phyloP scores from a whole-genome alignment of 2,888 invertebrate genomes.

The Dugesia japonica region DNA sequence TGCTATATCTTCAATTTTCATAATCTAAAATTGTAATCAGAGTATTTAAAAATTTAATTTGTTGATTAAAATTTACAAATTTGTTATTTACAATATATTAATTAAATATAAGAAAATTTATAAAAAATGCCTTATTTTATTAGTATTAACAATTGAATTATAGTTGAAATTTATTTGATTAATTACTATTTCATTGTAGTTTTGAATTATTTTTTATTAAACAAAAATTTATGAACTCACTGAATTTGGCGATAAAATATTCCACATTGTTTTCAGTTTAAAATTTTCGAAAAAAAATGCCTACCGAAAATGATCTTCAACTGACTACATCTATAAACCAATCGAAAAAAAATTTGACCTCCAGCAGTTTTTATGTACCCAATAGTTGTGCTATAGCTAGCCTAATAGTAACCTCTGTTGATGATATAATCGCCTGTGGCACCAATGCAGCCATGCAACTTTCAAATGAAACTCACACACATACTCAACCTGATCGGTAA shows the following conservation, averaged over 20 bases:
- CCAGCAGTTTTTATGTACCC: constrained; percentile 6
- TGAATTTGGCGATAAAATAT: background rate
- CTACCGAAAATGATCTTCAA: constrained; percentile 11
- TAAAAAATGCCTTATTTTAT: too few relatives aligned
- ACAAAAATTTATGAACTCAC: background rate
- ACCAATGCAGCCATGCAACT: constrained; percentile 14
- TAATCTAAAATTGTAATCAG: background rate
- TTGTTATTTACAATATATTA: too few relatives aligned
- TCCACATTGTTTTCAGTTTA: background rate
- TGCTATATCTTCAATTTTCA: background rate
- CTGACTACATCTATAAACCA: constrained; percentile 20
- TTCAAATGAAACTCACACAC: background rate
- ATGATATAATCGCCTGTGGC: background rate
- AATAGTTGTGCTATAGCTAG: constrained; percentile 3
- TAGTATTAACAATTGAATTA: too few relatives aligned
- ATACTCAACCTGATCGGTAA: background rate
- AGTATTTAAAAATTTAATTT: too few relatives aligned
- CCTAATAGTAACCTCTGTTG: background rate
- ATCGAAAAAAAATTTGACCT: constrained; percentile 14
- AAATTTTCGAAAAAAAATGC: constrained; percentile 9
- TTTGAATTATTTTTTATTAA: background rate
- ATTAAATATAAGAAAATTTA: too few relatives aligned
- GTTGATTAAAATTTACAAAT: too few relatives aligned
- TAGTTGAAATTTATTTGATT: too few relatives aligned
- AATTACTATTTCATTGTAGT: background rate